phyloP scores from a whole-genome alignment of 2,113 vertebrate genomes.

The Echinops telfairi region DNA sequence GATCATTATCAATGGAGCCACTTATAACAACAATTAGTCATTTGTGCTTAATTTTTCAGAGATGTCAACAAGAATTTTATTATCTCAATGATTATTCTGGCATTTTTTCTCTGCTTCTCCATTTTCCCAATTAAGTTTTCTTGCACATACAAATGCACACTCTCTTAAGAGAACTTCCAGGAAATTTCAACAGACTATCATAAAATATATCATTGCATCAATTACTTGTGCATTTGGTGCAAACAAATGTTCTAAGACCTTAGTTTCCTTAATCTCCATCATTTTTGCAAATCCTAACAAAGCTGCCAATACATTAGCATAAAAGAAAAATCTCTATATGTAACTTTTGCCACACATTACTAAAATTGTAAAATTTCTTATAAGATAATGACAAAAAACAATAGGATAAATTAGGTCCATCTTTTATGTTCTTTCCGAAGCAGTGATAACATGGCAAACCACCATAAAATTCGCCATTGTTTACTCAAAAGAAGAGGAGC shows the following conservation, averaged over 20 bases:
- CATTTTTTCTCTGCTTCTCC: constrained; percentile 15
- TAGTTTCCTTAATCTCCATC: constrained; percentile 25
- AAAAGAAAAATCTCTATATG: background rate
- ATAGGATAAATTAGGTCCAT: too few relatives aligned
- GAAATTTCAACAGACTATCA: background rate
- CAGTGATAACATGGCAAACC: background rate
- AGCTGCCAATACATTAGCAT: background rate
- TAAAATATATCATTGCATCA: background rate
- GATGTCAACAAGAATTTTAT: background rate
- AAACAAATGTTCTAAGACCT: background rate
- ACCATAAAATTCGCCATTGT: background rate
- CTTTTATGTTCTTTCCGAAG: constrained; percentile 35
- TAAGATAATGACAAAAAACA: constrained; percentile 33
- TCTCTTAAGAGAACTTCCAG: background rate
- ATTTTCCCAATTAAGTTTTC: constrained; percentile 36
- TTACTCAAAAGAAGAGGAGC: background rate
- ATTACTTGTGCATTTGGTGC: constrained; percentile 21
- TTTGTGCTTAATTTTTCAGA: background rate
- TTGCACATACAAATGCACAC: background rate
- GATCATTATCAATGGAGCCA: constrained; percentile 28
- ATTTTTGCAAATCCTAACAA: background rate
- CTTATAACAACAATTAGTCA: background rate
- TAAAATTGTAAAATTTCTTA: constrained; percentile 50
- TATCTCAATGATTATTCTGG: constrained; percentile 10
- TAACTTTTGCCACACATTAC: constrained; percentile 18